These are phyloP conservation scores for Eristalis arbustorum DNA, from an alignment of 2,888 invertebrate genomes.

Conservation along the genomic window DNA sequence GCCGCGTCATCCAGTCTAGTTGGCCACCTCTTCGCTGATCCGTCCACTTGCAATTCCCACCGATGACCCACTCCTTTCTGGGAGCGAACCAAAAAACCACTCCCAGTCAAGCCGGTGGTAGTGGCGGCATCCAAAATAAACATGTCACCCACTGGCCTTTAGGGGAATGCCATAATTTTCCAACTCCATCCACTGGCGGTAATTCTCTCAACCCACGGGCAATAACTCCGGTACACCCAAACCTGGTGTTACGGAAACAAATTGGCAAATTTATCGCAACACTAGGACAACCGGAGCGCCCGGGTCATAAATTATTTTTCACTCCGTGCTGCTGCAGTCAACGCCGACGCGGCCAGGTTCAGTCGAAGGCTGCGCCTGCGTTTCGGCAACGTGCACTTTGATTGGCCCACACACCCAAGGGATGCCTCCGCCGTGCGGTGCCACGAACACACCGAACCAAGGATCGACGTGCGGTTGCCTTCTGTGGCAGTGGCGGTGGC, in stretches of 20 bases:
- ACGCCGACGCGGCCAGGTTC: neutral
- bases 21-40: too few species aligned
- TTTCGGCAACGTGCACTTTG: constrained; percentile 37
- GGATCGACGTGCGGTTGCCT: constrained; percentile 14
- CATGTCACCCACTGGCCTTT: constrained; percentile 5
- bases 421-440: constrained; percentile 5
- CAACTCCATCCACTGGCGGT: constrained; percentile 28
- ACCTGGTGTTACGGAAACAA: constrained; percentile 69
- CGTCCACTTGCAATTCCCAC: too few species aligned
- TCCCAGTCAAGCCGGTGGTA: neutral
- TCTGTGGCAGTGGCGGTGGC: constrained; percentile 4
- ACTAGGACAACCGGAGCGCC: constrained; percentile 57
- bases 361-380: neutral
- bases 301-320: constrained; percentile 67
- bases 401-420: constrained; percentile 67
- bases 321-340: constrained; percentile 20
- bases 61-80: too few species aligned
- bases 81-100: neutral
- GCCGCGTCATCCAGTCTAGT: too few species aligned
- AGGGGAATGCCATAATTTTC: constrained; percentile 12
- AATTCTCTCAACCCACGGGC: constrained; percentile 31
- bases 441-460: constrained; percentile 27
- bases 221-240: constrained; percentile 49
- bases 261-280: constrained; percentile 68
- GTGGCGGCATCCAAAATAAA: constrained; percentile 10